phyloP scores from a whole-genome alignment of 2,888 invertebrate species.

The Eudasyphora cyanicolor region DNA sequence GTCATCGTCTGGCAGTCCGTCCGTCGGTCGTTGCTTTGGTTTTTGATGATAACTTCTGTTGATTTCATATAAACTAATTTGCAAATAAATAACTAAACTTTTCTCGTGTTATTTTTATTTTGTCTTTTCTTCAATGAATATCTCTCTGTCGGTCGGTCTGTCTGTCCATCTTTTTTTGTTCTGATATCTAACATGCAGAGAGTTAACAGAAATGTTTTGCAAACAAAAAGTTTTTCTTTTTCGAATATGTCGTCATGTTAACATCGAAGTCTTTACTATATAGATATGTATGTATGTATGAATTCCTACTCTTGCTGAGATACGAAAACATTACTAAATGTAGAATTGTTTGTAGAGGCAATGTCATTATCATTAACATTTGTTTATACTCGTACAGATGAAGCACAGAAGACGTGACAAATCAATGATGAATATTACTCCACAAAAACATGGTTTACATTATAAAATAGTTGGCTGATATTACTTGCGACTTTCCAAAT shows the following conservation, averaged over 20 bases:
- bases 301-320: not conserved
- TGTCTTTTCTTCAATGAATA: not conserved
- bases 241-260: slow-evolving; percentile 1
- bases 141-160: too few relatives aligned
- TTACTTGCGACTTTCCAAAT: too few relatives aligned
- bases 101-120: not conserved
- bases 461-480: too few relatives aligned
- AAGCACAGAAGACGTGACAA: too few relatives aligned
- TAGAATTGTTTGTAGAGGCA: slow-evolving; percentile 49
- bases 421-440: too few relatives aligned
- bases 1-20: slow-evolving; percentile 9
- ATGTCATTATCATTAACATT: slow-evolving; percentile 63
- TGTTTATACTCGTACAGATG: not conserved
- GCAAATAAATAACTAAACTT: slow-evolving; percentile 65
- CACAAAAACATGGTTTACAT: too few relatives aligned
- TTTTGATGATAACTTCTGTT: slow-evolving; percentile 38
- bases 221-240: not conserved
- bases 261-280: not conserved
- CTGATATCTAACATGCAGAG: slow-evolving; percentile 16
- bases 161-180: too few relatives aligned
- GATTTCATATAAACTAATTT: slow-evolving; percentile 60
- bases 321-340: slow-evolving; percentile 18
- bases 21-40: slow-evolving; percentile 9
- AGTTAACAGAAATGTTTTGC: slow-evolving; percentile 5
- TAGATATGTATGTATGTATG: not conserved